Conservation (phyloP, 2,888 invertebrate species). For the Metalampra italica region DNA sequence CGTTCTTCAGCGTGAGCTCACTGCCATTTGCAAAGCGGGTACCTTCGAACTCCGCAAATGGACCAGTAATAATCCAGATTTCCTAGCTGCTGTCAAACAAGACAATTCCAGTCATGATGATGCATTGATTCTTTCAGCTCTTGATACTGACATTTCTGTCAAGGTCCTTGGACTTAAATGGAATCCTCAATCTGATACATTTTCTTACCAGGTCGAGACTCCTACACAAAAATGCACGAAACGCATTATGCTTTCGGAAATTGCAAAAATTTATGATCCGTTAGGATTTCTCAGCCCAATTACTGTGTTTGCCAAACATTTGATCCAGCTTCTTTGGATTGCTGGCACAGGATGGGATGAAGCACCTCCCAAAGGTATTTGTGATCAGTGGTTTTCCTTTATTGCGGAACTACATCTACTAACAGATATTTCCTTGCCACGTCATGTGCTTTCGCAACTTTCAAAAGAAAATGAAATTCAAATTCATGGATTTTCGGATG, state of each 20-base stretch:
- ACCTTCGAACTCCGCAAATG: not conserved
- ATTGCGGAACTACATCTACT: not conserved
- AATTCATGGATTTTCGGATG: conserved; percentile 4
- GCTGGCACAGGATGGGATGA: not conserved
- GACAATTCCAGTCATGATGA: not conserved
- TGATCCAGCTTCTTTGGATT: not conserved
- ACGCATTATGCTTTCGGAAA: not conserved
- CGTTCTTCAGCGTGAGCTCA: not conserved
- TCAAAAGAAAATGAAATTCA: too few species aligned
- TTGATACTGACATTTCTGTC: not conserved
- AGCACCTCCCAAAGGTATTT: not conserved
- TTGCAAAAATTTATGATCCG: not conserved
- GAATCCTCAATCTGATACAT: too few species aligned
- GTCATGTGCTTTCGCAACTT: not conserved
- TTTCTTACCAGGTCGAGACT: too few species aligned
- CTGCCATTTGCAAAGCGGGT: not conserved
- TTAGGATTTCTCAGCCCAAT: not conserved
- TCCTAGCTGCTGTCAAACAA: not conserved
- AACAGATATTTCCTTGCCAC: not conserved
- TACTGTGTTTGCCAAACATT: not conserved
- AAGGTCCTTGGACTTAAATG: not conserved
- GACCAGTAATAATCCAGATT: not conserved
- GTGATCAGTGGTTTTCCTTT: not conserved
- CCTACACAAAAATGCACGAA: not conserved
- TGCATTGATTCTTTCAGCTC: not conserved